A percentile compares a stretch with the other conserved stretches of the same genome.
Conservation (phyloP, 2,113 vertebrate genomes). For the Oryzias woworae region DNA sequence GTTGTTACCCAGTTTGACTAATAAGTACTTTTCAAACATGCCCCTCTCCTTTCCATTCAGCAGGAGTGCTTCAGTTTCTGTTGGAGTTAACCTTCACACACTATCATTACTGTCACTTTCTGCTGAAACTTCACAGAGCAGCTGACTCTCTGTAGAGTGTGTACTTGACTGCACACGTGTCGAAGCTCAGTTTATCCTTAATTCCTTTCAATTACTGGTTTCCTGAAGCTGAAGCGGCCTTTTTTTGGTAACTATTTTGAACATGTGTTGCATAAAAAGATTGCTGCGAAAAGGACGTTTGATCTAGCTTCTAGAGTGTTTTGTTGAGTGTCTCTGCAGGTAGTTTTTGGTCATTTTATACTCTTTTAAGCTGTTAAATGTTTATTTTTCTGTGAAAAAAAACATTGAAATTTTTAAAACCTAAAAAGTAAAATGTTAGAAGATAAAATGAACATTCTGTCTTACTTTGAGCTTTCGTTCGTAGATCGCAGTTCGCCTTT, state of each 20-base stretch:
- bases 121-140: constrained; percentile 64
- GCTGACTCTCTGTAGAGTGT: constrained; percentile 33
- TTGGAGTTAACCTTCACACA: constrained; percentile 72
- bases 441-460: no score
- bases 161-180: constrained; percentile 15
- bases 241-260: constrained; percentile 21
- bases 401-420: no score
- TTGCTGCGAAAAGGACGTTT: no score
- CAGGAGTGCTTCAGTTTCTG: constrained; percentile 57
- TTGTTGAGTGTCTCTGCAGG: no score
- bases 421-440: no score
- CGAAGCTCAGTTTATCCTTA: constrained; percentile 58
- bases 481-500: no score
- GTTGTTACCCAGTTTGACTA: constrained; percentile 87
- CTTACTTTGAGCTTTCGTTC: no score
- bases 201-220: constrained; percentile 60
- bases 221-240: constrained; percentile 33
- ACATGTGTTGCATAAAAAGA: constrained; percentile 29
- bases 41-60: constrained; percentile 64
- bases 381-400: no score
- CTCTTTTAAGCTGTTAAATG: no score
- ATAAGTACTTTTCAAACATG: constrained; percentile 80
- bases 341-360: no score
- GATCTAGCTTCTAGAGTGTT: no score
- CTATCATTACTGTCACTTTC: constrained; percentile 76